These are phyloP conservation scores for Drosophila tani DNA, from an alignment of 1,140 invertebrate species.

Conservation along the genomic window DNA sequence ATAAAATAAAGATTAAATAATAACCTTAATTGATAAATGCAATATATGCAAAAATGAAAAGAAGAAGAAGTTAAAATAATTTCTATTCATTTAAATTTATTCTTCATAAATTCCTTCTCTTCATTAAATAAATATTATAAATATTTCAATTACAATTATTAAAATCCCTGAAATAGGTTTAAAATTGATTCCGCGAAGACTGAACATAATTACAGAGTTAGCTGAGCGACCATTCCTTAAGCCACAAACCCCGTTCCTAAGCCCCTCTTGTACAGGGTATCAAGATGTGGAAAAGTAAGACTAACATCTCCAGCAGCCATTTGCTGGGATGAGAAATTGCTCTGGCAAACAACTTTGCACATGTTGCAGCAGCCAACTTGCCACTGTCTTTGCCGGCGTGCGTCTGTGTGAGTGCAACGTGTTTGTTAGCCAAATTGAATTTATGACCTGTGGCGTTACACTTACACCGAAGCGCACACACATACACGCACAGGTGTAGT, in stretches of 20 bases:
- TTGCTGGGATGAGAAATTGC: conserved; percentile 63
- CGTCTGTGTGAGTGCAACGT: conserved; percentile 47
- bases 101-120: no score
- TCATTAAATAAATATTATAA: no score
- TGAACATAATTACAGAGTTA: not conserved
- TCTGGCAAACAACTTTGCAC: conserved; percentile 59
- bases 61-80: no score
- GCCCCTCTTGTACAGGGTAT: conserved; percentile 20
- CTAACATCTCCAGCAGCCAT: conserved; percentile 47
- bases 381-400: conserved; percentile 31
- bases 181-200: no score
- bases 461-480: conserved; percentile 29
- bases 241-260: not conserved
- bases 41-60: no score
- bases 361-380: conserved; percentile 56
- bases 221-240: not conserved
- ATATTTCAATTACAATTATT: no score
- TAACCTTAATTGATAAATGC: no score
- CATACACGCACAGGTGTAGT: not conserved
- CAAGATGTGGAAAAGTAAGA: conserved; percentile 34
- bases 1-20: no score
- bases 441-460: conserved; percentile 78
- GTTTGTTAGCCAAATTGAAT: conserved; percentile 83
- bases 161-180: no score
- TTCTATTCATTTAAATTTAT: no score